Evolutionary conservation across 2,888 invertebrate species (phyloP).

Genomic region (Saturnia pavonia): DNA sequence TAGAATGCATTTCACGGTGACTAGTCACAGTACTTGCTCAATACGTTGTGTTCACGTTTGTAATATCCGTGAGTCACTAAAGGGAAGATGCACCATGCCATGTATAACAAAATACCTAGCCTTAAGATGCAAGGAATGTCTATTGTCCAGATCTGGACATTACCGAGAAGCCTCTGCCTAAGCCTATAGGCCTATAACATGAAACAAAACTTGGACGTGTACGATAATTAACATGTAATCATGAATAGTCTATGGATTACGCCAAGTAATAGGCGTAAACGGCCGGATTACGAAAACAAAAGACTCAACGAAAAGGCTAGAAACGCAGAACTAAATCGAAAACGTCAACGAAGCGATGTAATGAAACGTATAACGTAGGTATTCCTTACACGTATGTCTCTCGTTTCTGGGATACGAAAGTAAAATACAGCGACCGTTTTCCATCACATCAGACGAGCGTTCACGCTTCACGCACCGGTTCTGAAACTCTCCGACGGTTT

Average conservation of each 20-base stretch:
- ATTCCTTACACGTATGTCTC: not conserved
- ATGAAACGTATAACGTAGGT: not conserved
- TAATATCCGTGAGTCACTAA: conserved; percentile 20
- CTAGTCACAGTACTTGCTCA: conserved; percentile 36
- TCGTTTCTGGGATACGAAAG: conserved; percentile 2
- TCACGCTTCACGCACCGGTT: conserved; percentile 8
- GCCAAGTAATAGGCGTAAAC: no score
- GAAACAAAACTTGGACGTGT: no score
- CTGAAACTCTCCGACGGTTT: not conserved
- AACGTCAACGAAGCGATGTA: not conserved
- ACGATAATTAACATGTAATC: no score
- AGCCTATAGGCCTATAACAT: no score
- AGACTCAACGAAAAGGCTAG: not conserved
- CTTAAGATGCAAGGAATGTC: not conserved
- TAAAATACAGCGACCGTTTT: not conserved
- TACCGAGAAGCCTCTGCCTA: not conserved
- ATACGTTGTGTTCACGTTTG: conserved; percentile 32
- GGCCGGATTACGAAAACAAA: not conserved
- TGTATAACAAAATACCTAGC: not conserved
- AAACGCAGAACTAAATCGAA: conserved; percentile 1
- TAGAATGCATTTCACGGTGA: conserved; percentile 44
- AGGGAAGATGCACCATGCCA: not conserved
- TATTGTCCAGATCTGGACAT: not conserved
- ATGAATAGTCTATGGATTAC: no score
- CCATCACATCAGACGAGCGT: conserved; percentile 1